Conservation (phyloP, 2,797 vertebrate species). For the Chrysocyon brachyurus region DNA sequence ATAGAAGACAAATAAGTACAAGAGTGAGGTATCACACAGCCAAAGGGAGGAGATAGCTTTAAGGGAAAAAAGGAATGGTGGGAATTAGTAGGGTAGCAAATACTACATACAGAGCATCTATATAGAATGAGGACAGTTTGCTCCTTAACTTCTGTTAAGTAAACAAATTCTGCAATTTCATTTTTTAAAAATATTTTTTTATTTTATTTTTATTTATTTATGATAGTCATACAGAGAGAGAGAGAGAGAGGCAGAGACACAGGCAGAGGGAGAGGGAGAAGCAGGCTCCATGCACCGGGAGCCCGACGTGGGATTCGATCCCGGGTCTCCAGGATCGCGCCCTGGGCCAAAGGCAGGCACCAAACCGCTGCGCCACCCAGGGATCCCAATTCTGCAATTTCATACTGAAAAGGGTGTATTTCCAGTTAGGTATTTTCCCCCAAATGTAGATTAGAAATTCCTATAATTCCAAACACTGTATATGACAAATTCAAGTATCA, state of each 20-base stretch:
- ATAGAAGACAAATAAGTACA: not conserved
- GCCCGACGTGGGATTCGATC: too few species aligned
- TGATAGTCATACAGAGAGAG: too few species aligned
- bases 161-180: slow-evolving; percentile 51
- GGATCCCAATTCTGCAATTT: slow-evolving; percentile 24
- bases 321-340: too few species aligned
- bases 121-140: not conserved
- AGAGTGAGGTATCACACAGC: not conserved
- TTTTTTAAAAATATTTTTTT: too few species aligned
- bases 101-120: not conserved
- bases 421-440: not conserved
- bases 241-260: too few species aligned
- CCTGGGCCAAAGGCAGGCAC: too few species aligned
- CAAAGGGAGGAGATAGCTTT: not conserved
- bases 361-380: too few species aligned
- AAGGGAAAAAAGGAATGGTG: not conserved
- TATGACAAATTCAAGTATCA: not conserved
- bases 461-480: not conserved
- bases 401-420: not conserved
- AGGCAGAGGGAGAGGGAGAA: too few species aligned
- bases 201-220: too few species aligned
- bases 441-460: not conserved
- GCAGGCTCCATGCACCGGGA: too few species aligned
- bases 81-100: not conserved
- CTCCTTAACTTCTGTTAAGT: not conserved